Evolutionary conservation across 2,888 invertebrate genomes (phyloP), one percentile per base, ranked within the genome.

Genomic region (Bimastos eiseni): DNA sequence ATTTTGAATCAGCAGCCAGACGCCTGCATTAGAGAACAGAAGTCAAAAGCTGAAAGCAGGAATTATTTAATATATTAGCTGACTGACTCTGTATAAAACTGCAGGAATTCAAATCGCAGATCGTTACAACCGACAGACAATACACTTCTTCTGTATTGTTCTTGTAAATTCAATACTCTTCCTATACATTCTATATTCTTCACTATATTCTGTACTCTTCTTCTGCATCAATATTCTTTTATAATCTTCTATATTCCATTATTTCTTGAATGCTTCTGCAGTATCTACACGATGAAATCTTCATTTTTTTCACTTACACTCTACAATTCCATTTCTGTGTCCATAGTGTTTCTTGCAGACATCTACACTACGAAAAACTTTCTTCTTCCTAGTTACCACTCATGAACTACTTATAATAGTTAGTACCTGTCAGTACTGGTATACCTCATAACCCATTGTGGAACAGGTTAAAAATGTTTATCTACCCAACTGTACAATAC

Each of bases 401-500:
- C 11, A n/a, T 70, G 30, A 70, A n/a, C 30, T 70, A 70, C 70
- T 70, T 70, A 70, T 70, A 70, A 30, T n/a, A 70, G 30, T n/a
- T n/a, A 70, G 70, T 30, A 70, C 30, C 30, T 70, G 70, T 70
- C 30, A n/a, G 30, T 15, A 70, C 30, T n/a, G n/a, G 70, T 70
- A 70, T n/a, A 70, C n/a, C 70, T 11, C n/a, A n/a, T 8, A 70
- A 70, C 30, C 70, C n/a, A n/a, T 70, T n/a, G 70, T 70, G 6
- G 11, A 70, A 70, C 70, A 70, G 30, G 70, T n/a, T 5, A n/a
- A 70, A 6, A n/a, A 70, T n/a, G 30, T n/a, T 70, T 70, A 30
- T 70, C 70, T 70, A 70, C n/a, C n/a, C 70, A n/a, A n/a, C n/a
- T 70, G 30, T n/a, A 70, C 70, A 70, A 70, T 70, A 70, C 70